Evolutionary conservation across 2,888 invertebrate genomes (phyloP).

Genomic region (Arctia plantaginis): DNA sequence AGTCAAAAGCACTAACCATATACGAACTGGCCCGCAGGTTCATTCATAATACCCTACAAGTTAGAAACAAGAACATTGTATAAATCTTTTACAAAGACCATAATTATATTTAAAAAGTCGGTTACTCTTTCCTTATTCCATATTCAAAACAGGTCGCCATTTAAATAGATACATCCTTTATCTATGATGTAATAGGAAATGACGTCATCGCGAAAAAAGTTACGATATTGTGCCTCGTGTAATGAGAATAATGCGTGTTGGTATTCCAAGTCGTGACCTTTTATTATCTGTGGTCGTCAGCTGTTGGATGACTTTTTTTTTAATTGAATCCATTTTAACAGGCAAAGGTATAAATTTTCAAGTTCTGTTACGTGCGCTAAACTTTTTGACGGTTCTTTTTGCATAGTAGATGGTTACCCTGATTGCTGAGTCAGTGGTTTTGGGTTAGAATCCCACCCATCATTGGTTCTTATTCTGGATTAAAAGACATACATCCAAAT

Average conservation of each 20-base stretch:
- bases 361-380: background rate
- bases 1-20: too few species aligned
- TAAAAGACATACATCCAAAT: too few species aligned
- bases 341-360: background rate
- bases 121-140: conserved; percentile 25
- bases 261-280: conserved; percentile 23
- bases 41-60: background rate
- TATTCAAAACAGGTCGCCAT: conserved; percentile 28
- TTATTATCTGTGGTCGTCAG: conserved; percentile 4
- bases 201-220: conserved; percentile 50
- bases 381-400: too few species aligned
- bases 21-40: too few species aligned
- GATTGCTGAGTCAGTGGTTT: too few species aligned
- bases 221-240: conserved; percentile 13
- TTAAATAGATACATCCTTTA: conserved; percentile 28
- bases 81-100: background rate
- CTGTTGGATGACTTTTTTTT: conserved; percentile 5
- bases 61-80: background rate
- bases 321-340: background rate
- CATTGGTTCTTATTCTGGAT: too few species aligned
- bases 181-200: conserved; percentile 47
- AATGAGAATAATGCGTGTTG: conserved; percentile 17
- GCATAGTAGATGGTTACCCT: too few species aligned
- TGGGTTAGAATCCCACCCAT: too few species aligned
- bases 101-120: conserved; percentile 17